Percentiles rank a stretch among this genome's conserved stretches.
Evolutionary conservation across 2,797 vertebrate genomes (phyloP).

Genomic region (Anas georgica): DNA sequence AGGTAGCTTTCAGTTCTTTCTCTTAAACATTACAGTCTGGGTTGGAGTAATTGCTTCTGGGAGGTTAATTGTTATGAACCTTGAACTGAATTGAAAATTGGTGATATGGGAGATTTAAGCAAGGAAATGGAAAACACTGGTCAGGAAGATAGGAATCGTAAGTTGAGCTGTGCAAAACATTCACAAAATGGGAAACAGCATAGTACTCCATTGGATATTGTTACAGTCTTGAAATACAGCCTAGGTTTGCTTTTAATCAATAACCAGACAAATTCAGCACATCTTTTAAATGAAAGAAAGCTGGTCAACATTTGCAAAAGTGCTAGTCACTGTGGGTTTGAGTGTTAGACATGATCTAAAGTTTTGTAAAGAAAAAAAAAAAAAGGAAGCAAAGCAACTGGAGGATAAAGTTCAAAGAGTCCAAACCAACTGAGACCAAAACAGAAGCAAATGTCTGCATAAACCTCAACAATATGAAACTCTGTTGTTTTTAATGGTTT

Average conservation of each 20-base stretch:
- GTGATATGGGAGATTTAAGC: not conserved
- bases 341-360: not conserved
- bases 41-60: not conserved
- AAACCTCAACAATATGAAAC: not conserved
- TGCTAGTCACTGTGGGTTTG: not conserved
- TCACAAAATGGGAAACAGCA: not conserved
- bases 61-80: not conserved
- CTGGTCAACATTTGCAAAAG: not conserved
- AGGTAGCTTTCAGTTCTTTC: not conserved
- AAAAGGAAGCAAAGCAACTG: not conserved
- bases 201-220: not conserved
- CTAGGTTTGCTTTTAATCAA: not conserved
- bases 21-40: not conserved
- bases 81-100: not conserved
- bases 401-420: not conserved
- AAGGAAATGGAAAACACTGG: not conserved
- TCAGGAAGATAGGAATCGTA: not conserved
- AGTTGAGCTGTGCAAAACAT: not conserved
- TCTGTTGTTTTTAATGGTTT: conserved; percentile 2
- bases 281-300: not conserved
- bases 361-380: not conserved
- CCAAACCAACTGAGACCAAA: not conserved
- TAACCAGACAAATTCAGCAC: not conserved
- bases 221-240: not conserved
- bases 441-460: conserved; percentile 6